phyloP scores from a whole-genome alignment of 1,140 invertebrate species.

The Lanistes nyassanus region DNA sequence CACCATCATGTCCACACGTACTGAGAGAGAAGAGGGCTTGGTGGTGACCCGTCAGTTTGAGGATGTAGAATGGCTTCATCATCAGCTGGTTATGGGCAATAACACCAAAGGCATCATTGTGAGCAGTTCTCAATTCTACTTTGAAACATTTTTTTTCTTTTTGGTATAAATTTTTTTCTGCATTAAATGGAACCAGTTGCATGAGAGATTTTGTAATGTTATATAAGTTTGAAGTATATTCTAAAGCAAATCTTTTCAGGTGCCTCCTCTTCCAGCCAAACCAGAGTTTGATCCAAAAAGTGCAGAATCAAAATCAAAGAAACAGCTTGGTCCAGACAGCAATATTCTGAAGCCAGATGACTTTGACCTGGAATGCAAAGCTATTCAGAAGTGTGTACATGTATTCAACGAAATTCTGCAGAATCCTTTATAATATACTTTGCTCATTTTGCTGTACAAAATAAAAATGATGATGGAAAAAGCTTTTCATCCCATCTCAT shows the following conservation, averaged over 20 bases:
- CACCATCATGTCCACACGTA: constrained; percentile 55
- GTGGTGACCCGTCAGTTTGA: constrained; percentile 65
- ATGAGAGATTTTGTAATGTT: not conserved
- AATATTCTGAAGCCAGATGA: constrained; percentile 66
- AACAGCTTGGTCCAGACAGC: constrained; percentile 62
- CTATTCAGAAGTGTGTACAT: constrained; percentile 63
- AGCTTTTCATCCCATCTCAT: not conserved
- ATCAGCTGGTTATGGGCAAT: constrained; percentile 64
- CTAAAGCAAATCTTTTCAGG: constrained; percentile 32
- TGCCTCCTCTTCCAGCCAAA: constrained; percentile 67
- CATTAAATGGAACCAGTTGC: not conserved
- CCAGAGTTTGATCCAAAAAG: constrained; percentile 64
- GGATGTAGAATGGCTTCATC: constrained; percentile 69
- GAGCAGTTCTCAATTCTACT: constrained; percentile 33
- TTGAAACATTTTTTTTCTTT: not conserved
- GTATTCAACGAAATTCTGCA: not conserved
- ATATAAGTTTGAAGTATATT: not conserved
- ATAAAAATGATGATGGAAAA: not conserved
- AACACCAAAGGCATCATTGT: constrained; percentile 66
- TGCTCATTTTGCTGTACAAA: not conserved
- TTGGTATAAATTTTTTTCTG: too few species aligned
- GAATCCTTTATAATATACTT: not conserved
- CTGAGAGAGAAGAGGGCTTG: constrained; percentile 26
- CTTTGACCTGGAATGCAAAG: constrained; percentile 66
- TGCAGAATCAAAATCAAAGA: constrained; percentile 62